A percentile compares a stretch with the other conserved stretches of the same genome.
phyloP scores from a whole-genome alignment of 2,113 vertebrate species.

The Cricetomys ansorgei region DNA sequence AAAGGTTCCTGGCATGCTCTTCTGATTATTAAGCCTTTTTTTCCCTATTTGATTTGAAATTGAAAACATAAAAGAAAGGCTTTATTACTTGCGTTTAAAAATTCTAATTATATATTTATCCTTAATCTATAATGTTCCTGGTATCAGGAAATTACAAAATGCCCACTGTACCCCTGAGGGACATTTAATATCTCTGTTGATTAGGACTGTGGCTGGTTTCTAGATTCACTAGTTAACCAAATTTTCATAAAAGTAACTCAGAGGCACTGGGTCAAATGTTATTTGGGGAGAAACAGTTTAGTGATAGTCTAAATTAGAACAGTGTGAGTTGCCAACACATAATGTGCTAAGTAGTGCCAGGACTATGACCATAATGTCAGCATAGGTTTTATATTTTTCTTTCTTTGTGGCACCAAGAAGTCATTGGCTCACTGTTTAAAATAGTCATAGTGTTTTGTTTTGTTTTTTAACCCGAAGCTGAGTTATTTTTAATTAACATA shows the following conservation, averaged over 20 bases:
- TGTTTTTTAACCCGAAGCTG: not conserved
- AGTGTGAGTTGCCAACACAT: not conserved
- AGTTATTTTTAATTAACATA: conserved; percentile 63
- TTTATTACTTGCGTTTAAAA: conserved; percentile 68
- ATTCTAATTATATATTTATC: conserved; percentile 76
- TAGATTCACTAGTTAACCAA: conserved; percentile 70
- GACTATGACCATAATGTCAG: not conserved
- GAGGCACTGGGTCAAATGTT: conserved; percentile 62
- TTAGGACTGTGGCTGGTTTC: conserved; percentile 57
- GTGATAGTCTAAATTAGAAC: conserved; percentile 66
- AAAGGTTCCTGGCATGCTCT: conserved; percentile 7
- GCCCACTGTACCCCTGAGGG: conserved; percentile 59
- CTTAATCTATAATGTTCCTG: conserved; percentile 70
- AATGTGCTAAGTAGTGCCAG: conserved; percentile 9
- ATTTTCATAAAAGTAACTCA: conserved; percentile 74
- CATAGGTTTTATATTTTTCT: not conserved
- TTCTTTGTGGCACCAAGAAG: conserved; percentile 30
- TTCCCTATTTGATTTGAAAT: conserved; percentile 56
- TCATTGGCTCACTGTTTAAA: conserved; percentile 42
- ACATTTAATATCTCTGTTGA: conserved; percentile 70
- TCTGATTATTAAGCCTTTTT: conserved; percentile 55
- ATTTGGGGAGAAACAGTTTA: conserved; percentile 65
- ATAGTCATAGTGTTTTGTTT: conserved; percentile 52
- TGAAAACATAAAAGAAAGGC: conserved; percentile 64
- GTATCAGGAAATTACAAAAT: conserved; percentile 80